Evolutionary conservation across 2,797 vertebrate genomes (phyloP).

Genomic region (Iguana delicatissima): DNA sequence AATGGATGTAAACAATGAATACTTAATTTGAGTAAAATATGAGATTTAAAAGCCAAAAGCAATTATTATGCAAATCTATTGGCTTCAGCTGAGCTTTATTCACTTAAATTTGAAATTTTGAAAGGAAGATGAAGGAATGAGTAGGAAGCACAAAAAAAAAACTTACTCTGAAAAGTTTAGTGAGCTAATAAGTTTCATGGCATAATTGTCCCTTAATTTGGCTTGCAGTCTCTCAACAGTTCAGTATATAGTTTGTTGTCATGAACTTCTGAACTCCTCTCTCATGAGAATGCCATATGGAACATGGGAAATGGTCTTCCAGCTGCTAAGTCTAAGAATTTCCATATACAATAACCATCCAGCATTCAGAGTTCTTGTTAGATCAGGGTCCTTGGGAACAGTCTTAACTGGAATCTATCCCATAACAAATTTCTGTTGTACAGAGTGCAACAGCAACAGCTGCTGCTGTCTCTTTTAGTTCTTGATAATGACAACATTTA

Average conservation of each 20-base stretch:
- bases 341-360: slow-evolving; percentile 5
- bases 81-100: not conserved
- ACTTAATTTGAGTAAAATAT: not conserved
- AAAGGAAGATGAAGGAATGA: not conserved
- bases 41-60: not conserved
- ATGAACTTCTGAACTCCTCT: slow-evolving; percentile 31
- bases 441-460: slow-evolving; percentile 9
- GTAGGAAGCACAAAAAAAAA: not conserved
- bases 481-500: not conserved
- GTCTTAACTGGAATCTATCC: slow-evolving; percentile 22
- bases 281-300: slow-evolving; percentile 14
- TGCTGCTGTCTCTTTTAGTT: not conserved
- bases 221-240: slow-evolving; percentile 10
- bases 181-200: not conserved
- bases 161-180: not conserved
- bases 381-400: slow-evolving; percentile 16
- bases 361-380: slow-evolving; percentile 3
- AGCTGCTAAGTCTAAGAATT: slow-evolving; percentile 30
- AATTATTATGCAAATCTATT: not conserved
- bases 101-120: not conserved
- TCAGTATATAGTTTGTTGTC: slow-evolving; percentile 1
- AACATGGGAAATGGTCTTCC: slow-evolving; percentile 21
- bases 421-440: not conserved
- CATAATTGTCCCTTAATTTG: slow-evolving; percentile 12
- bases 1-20: not conserved